Evolutionary conservation across 2,888 invertebrate genomes (phyloP).

Genomic region (Apantesis nais): DNA sequence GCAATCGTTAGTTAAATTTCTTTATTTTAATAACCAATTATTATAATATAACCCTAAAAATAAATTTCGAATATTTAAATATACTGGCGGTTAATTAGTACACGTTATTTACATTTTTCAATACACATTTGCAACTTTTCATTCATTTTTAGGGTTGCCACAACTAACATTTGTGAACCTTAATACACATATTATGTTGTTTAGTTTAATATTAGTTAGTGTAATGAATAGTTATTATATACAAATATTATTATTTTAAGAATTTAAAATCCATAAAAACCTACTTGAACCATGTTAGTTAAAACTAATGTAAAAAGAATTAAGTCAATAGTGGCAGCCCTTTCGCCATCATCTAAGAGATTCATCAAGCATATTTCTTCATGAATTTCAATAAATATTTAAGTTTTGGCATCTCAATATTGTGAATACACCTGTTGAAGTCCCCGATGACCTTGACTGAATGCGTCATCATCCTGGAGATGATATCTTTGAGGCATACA

Average conservation of each 20-base stretch:
- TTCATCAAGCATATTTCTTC: conserved; percentile 77
- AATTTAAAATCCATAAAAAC: not conserved
- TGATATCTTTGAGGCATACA: conserved; percentile 80
- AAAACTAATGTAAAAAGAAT: not conserved
- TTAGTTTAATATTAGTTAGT: not conserved
- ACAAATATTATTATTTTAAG: not conserved
- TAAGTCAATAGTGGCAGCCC: not conserved
- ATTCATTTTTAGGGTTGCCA: conserved; percentile 32
- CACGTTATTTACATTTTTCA: conserved; percentile 42
- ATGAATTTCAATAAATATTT: conserved; percentile 81
- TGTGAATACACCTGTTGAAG: conserved; percentile 81
- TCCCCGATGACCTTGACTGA: conserved; percentile 82
- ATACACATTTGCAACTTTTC: conserved; percentile 20
- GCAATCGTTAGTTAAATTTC: conserved; percentile 25
- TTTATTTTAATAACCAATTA: conserved; percentile 34
- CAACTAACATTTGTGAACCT: not conserved
- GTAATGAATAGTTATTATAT: not conserved
- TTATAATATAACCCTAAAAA: conserved; percentile 26
- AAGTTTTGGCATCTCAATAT: conserved; percentile 81
- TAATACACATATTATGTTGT: not conserved
- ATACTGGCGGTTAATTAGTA: conserved; percentile 22
- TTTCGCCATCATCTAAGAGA: not conserved
- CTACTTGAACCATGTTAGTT: not conserved
- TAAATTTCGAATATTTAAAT: conserved; percentile 26
- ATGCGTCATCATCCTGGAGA: conserved; percentile 82